Percentiles rank a stretch among this genome's conserved stretches.
Evolutionary conservation across 2,888 invertebrate species (phyloP).

Genomic region (Stomorhina lunata): DNA sequence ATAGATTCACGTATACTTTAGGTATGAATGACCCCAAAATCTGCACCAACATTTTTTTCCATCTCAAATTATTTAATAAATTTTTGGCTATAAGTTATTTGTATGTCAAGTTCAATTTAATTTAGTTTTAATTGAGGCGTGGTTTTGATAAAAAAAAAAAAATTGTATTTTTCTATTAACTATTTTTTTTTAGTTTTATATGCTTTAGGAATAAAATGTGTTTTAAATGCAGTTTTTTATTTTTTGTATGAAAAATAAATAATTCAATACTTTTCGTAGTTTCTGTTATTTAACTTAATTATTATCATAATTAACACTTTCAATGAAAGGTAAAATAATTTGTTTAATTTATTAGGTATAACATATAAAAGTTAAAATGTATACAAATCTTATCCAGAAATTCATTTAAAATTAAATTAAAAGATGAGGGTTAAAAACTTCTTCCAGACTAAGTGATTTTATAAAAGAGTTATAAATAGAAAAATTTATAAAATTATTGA

Average conservation of each 20-base stretch:
- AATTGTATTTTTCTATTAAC: background rate
- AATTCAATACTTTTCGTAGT: background rate
- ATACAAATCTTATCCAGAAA: background rate
- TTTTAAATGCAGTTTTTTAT: background rate
- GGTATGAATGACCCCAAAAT: conserved; percentile 22
- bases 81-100: conserved; percentile 27
- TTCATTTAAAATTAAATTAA: too few species aligned
- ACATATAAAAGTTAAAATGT: background rate
- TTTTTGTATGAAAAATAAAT: background rate
- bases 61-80: conserved; percentile 30
- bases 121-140: conserved; percentile 59
- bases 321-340: background rate
- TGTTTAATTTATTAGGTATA: background rate
- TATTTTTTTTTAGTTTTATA: background rate
- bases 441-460: too few species aligned
- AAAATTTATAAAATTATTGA: too few species aligned
- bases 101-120: conserved; percentile 65
- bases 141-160: background rate
- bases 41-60: background rate
- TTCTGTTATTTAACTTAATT: conserved; percentile 30
- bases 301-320: conserved; percentile 34
- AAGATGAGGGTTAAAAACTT: too few species aligned
- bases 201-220: background rate
- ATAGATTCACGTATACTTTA: background rate
- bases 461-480: too few species aligned